These are phyloP conservation scores for Gambusia holbrooki DNA, from an alignment of 2,113 vertebrate species.

Conservation along the genomic window DNA sequence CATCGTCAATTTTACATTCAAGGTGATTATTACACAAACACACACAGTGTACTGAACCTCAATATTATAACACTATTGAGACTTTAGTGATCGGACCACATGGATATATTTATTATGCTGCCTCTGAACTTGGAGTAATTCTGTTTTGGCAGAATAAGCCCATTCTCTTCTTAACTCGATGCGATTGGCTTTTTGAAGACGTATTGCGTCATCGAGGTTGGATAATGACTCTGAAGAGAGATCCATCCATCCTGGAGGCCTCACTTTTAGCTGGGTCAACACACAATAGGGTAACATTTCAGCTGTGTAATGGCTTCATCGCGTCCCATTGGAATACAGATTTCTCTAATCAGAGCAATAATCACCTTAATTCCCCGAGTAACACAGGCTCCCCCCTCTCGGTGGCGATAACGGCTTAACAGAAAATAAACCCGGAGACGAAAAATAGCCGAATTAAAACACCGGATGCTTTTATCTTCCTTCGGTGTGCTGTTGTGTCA, in stretches of 20 bases:
- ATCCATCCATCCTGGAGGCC: slow-evolving; percentile 38
- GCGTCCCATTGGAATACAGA: slow-evolving; percentile 53
- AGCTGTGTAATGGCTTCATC: slow-evolving; percentile 55
- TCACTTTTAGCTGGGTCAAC: slow-evolving; percentile 60
- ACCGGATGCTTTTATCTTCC: slow-evolving; percentile 38
- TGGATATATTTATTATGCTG: not conserved
- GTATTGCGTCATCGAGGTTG: slow-evolving; percentile 51
- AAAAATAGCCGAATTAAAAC: slow-evolving; percentile 44
- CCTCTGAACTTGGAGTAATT: slow-evolving; percentile 8
- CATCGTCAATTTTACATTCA: not conserved
- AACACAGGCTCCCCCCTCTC: slow-evolving; percentile 26
- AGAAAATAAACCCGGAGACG: slow-evolving; percentile 41
- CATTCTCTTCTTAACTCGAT: slow-evolving; percentile 34
- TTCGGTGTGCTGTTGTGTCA: slow-evolving; percentile 23
- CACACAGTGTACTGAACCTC: not conserved
- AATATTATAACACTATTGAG: not conserved
- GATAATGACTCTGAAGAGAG: slow-evolving; percentile 62
- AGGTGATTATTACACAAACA: not conserved
- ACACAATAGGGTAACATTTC: slow-evolving; percentile 41
- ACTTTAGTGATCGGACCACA: not conserved
- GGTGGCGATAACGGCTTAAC: slow-evolving; percentile 45
- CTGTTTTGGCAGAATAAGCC: slow-evolving; percentile 32
- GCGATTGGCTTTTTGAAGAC: slow-evolving; percentile 44
- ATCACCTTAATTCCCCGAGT: slow-evolving; percentile 59
- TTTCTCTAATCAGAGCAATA: slow-evolving; percentile 64